Evolutionary conservation across 2,888 invertebrate genomes (phyloP).

Genomic region (Ectemnius cavifrons): DNA sequence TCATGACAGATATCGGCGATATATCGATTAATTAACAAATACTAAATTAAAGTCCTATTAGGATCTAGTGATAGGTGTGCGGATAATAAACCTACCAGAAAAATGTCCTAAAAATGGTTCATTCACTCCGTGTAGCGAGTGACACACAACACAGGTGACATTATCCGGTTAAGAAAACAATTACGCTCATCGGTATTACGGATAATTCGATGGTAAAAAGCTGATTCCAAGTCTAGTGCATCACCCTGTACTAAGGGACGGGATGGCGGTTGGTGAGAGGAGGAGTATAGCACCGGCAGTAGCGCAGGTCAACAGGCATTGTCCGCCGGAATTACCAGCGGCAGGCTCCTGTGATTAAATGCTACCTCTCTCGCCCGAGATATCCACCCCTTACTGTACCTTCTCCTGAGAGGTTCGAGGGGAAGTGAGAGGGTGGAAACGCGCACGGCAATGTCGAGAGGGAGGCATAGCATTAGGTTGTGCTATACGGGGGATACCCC

Average conservation of each 20-base stretch:
- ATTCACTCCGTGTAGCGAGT: too few species aligned
- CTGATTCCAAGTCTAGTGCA: too few species aligned
- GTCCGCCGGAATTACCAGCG: slow-evolving; percentile 66
- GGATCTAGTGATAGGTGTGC: too few species aligned
- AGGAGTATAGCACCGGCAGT: slow-evolving; percentile 32
- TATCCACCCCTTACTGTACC: neutral
- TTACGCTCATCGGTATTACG: too few species aligned
- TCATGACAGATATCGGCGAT: too few species aligned
- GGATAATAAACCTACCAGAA: too few species aligned
- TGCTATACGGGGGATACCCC: slow-evolving; percentile 51
- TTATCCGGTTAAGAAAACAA: too few species aligned
- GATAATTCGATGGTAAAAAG: too few species aligned
- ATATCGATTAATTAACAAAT: too few species aligned
- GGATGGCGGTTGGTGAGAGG: neutral
- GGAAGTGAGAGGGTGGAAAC: slow-evolving; percentile 18
- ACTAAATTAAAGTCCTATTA: too few species aligned
- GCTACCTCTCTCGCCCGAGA: slow-evolving; percentile 28
- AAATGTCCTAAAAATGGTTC: too few species aligned
- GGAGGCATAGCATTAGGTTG: slow-evolving; percentile 21
- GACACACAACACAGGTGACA: too few species aligned
- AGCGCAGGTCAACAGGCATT: slow-evolving; percentile 63
- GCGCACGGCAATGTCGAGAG: slow-evolving; percentile 15
- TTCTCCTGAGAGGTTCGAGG: slow-evolving; percentile 28
- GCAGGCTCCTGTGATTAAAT: slow-evolving; percentile 65
- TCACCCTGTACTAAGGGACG: slow-evolving; percentile 57